Evolutionary conservation across 2,888 invertebrate species (phyloP).

Genomic region (Flabesymbios commensalis): DNA sequence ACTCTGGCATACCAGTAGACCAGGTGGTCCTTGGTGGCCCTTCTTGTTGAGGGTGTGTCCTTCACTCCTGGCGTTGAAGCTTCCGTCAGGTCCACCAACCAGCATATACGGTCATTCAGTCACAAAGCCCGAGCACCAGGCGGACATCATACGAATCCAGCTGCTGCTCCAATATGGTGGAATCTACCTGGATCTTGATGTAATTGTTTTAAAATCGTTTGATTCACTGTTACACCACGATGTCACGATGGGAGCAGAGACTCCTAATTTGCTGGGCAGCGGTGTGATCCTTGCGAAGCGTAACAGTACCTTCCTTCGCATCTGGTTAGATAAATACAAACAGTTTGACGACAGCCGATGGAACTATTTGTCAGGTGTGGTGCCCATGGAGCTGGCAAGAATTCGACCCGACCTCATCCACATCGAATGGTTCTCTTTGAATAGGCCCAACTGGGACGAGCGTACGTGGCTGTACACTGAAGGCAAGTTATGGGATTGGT

Average conservation of each 20-base stretch:
- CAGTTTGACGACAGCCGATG: constrained; percentile 23
- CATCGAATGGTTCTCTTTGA: constrained; percentile 31
- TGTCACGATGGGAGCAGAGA: constrained; percentile 46
- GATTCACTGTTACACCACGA: constrained; percentile 39
- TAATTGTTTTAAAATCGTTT: constrained; percentile 42
- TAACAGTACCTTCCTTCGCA: constrained; percentile 40
- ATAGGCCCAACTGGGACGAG: constrained; percentile 33
- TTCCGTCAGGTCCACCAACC: constrained; percentile 16
- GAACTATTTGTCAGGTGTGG: constrained; percentile 28
- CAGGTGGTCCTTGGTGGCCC: constrained; percentile 32
- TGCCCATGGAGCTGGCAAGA: constrained; percentile 29
- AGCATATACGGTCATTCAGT: constrained; percentile 20
- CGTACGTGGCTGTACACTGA: constrained; percentile 21
- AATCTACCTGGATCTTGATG: constrained; percentile 53
- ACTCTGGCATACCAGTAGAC: constrained; percentile 29
- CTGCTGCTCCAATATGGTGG: constrained; percentile 43
- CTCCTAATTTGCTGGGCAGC: constrained; percentile 37
- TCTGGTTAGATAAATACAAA: constrained; percentile 43
- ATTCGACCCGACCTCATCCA: constrained; percentile 24
- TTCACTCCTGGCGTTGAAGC: constrained; percentile 16
- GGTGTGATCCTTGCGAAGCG: constrained; percentile 44
- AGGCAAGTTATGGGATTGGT: constrained; percentile 34
- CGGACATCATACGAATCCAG: constrained; percentile 35
- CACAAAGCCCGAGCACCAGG: constrained; percentile 27
- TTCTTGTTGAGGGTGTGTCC: constrained; percentile 14